These are phyloP conservation scores for Metallyticus violacea DNA, from an alignment of 2,888 invertebrate genomes.

Conservation along the genomic window DNA sequence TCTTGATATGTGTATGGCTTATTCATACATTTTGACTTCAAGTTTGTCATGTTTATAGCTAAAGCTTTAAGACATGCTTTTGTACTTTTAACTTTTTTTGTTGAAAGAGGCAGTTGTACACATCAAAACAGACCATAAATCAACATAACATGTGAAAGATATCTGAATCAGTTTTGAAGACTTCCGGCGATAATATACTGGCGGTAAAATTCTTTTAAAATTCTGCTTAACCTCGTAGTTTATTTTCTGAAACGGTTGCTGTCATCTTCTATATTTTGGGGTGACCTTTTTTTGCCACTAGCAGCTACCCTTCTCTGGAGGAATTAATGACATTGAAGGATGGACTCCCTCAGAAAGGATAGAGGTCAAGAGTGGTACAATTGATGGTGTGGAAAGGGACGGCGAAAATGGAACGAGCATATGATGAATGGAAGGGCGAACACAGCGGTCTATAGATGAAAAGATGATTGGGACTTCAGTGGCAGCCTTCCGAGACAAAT, in stretches of 20 bases:
- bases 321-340: background rate
- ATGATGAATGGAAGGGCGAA: background rate
- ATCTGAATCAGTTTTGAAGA: background rate
- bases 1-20: background rate
- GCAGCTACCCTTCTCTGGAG: background rate
- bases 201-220: background rate
- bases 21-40: background rate
- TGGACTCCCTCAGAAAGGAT: background rate
- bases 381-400: background rate
- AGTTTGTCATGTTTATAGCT: background rate
- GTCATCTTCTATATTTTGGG: background rate
- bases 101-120: background rate
- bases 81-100: background rate
- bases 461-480: background rate
- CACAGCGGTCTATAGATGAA: background rate
- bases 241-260: background rate
- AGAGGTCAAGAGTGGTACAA: too few species aligned
- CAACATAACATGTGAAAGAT: background rate
- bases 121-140: background rate
- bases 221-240: background rate
- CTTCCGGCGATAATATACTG: background rate
- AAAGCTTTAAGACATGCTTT: background rate
- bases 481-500: background rate
- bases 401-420: background rate
- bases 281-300: background rate